Percentiles rank a stretch among this genome's conserved stretches.
phyloP scores from a whole-genome alignment of 2,113 vertebrate species.

The Lampris megalopsis region DNA sequence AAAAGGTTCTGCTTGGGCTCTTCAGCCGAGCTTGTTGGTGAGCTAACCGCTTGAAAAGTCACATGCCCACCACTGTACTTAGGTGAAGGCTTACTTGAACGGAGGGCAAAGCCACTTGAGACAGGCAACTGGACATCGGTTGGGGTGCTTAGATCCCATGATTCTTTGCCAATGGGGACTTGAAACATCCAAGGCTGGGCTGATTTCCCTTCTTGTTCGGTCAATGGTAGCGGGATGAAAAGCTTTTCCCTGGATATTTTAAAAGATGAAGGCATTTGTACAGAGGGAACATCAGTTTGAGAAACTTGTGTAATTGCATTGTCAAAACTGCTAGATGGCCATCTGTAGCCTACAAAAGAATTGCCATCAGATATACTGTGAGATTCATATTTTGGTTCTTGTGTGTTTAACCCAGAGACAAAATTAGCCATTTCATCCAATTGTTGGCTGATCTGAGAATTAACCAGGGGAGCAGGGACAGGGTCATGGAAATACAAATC shows the following conservation, averaged over 20 bases:
- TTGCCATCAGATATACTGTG: neutral
- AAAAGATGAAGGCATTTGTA: conserved; percentile 10
- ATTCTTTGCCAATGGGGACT: conserved; percentile 7
- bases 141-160: neutral
- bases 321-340: conserved; percentile 11
- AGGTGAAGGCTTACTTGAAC: conserved; percentile 6
- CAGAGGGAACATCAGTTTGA: neutral
- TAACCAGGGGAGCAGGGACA: neutral
- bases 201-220: neutral
- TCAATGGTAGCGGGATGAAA: neutral
- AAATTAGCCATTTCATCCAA: neutral
- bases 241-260: conserved; percentile 5
- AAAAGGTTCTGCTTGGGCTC: neutral
- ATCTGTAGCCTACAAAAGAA: neutral
- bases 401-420: neutral
- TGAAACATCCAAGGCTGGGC: neutral
- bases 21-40: no score
- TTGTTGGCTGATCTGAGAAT: neutral
- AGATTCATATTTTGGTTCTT: conserved; percentile 1
- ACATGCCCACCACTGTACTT: neutral
- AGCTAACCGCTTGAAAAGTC: conserved; percentile 10
- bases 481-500: neutral
- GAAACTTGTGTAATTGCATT: neutral
- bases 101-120: conserved; percentile 2
- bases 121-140: neutral